Percentiles rank a stretch among this genome's conserved stretches.
These are phyloP conservation scores for Stictonetta naevosa DNA, from an alignment of 2,113 vertebrate species.

Conservation along the genomic window DNA sequence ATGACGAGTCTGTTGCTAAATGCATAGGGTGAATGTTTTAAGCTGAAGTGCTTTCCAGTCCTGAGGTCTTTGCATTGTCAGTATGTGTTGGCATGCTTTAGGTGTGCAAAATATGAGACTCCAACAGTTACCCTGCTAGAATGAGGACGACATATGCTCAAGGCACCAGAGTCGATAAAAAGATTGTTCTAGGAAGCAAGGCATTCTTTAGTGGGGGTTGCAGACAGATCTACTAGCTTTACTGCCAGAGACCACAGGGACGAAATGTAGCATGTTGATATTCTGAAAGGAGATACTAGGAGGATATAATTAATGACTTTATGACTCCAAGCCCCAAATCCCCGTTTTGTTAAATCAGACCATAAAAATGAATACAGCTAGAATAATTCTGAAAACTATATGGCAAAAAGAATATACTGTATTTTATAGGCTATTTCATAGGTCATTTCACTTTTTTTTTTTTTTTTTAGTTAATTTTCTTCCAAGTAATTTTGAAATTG, in stretches of 20 bases:
- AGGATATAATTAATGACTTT: background rate
- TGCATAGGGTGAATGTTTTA: background rate
- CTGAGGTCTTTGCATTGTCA: background rate
- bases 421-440: background rate
- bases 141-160: background rate
- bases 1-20: background rate
- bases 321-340: background rate
- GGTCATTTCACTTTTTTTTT: background rate
- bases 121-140: background rate
- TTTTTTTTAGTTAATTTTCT: background rate
- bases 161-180: background rate
- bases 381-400: background rate
- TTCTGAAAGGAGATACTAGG: background rate
- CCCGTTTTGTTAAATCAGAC: background rate
- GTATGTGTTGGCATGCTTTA: slow-evolving; percentile 29
- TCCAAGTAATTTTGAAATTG: background rate
- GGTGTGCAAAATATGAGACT: slow-evolving; percentile 63
- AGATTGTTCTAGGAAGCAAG: background rate
- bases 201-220: background rate
- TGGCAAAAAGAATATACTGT: background rate
- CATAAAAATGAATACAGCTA: background rate
- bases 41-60: background rate
- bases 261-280: background rate
- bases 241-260: background rate
- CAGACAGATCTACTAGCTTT: background rate